These are phyloP conservation scores for Phenganax subtilis DNA, from an alignment of 92 coral and sea anemone genomes.

Conservation along the genomic window DNA sequence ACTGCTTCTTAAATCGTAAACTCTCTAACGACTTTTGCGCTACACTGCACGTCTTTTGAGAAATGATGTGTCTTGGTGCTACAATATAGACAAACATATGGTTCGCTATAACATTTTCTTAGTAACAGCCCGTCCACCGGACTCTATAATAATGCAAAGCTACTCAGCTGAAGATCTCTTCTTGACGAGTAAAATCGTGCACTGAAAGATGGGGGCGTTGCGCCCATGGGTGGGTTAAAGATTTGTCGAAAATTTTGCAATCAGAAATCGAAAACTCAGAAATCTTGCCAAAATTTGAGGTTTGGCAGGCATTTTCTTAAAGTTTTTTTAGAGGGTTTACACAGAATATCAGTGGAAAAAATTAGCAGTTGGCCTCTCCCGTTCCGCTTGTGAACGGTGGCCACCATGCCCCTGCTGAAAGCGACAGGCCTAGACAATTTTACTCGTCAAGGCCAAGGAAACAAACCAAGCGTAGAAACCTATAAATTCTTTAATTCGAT, in stretches of 20 bases:
- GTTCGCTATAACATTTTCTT: slow-evolving; percentile 19
- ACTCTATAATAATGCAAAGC: slow-evolving; percentile 15
- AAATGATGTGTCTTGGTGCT: slow-evolving; percentile 1
- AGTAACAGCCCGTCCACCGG: slow-evolving; percentile 20
- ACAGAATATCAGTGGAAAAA: slow-evolving; percentile 17
- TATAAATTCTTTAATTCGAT: background rate
- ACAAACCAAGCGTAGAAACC: slow-evolving; percentile 16
- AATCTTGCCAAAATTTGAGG: slow-evolving; percentile 18
- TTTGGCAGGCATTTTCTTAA: slow-evolving; percentile 19
- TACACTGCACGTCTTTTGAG: slow-evolving; percentile 6
- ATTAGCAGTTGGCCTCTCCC: background rate
- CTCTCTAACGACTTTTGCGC: background rate
- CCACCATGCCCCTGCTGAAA: slow-evolving; percentile 15
- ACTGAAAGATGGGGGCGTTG: slow-evolving; percentile 12
- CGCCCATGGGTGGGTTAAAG: slow-evolving; percentile 5
- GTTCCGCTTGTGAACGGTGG: background rate
- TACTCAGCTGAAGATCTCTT: slow-evolving; percentile 12
- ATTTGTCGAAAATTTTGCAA: slow-evolving; percentile 18
- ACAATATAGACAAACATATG: slow-evolving; percentile 14
- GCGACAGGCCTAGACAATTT: slow-evolving; percentile 13
- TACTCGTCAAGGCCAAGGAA: slow-evolving; percentile 20
- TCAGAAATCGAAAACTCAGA: slow-evolving; percentile 3
- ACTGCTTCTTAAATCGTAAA: too few species aligned
- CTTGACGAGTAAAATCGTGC: slow-evolving; percentile 19
- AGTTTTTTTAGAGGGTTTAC: slow-evolving; percentile 6